Conservation (phyloP, 2,797 vertebrate species). For the Lepus townsendii region DNA sequence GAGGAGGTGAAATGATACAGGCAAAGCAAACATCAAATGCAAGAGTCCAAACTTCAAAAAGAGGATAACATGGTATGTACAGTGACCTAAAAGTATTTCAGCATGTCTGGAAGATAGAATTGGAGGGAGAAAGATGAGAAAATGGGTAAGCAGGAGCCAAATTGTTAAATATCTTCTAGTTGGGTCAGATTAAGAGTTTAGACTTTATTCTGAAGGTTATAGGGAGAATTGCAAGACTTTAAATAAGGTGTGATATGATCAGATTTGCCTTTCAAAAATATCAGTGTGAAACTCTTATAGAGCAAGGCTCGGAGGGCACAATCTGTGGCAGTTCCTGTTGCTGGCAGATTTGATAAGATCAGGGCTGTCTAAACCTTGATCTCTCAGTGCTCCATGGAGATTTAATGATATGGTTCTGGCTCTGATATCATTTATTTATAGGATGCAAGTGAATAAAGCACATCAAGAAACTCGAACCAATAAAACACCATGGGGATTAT, state of each 20-base stretch:
- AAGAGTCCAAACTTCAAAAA: neutral
- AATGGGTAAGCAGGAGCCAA: neutral
- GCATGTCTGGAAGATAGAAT: neutral
- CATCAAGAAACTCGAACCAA: neutral
- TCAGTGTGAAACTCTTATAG: constrained; percentile 37
- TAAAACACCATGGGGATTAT: neutral
- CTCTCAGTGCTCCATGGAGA: constrained; percentile 6
- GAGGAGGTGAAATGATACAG: neutral
- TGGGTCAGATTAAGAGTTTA: constrained; percentile 17
- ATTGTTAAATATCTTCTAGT: neutral
- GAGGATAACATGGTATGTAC: neutral
- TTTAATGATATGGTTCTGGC: constrained; percentile 37
- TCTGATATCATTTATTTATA: constrained; percentile 36
- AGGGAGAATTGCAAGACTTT: constrained; percentile 51
- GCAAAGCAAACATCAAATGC: neutral
- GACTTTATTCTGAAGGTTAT: neutral
- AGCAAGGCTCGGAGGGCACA: neutral
- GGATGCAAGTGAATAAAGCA: constrained; percentile 34
- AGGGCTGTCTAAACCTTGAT: neutral
- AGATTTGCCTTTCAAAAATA: constrained; percentile 70
- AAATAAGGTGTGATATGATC: constrained; percentile 40
- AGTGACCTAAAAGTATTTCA: constrained; percentile 5
- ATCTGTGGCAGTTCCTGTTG: neutral
- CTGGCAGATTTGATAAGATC: constrained; percentile 47
- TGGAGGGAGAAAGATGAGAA: neutral